Evolutionary conservation across 2,888 invertebrate genomes (phyloP), one percentile per base, ranked within the genome.

Genomic region (Panzeria rudis): DNA sequence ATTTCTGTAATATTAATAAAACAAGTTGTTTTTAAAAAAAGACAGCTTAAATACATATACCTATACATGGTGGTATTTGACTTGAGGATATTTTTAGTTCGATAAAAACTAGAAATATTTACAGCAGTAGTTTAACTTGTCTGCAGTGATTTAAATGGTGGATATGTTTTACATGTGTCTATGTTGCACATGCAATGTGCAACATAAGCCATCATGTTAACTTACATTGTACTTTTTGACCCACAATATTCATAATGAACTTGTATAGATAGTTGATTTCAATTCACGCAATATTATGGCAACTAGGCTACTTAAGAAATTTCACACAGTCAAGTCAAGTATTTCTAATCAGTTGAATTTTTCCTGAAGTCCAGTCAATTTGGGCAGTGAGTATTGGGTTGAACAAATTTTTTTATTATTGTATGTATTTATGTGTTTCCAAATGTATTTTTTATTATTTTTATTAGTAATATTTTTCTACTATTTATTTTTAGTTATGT

Each of bases 141-240:
- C 79, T 72, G 54, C 79, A 79, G 23, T 64, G 71, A 79, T 68
- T 77, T 77, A 68, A 68, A 76, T 71, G 71, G 79, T 64, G 64
- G 79, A 72, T 66, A 72, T 72, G 64, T 72, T 72, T 56, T n/a
- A 80, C 56, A 72, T 41, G 29, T 56, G 29, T 47, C 62, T 7
- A 44, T 15, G 8, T 25, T 7, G 6, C 20, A 56, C 47, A 71
- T 69, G n/a, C 41, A 20, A 61, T 35, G 23, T 20, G 15, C 44
- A 38, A 44, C 52, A 69, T n/a, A 76, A 32, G 6, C 7, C 44
- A 44, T 8, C 64, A 66, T 54, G 23, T 56, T 32, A n/a, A 15
- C n/a, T 71, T 50, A 17, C 66, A 52, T 56, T 47, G 13, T 56
- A 56, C 15, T 38, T 32, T 54, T 72, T 72, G 62, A 64, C 62